Base-by-base conservation (phyloP, 2,888 invertebrate species). In the Cheilosia urbana region DNA sequence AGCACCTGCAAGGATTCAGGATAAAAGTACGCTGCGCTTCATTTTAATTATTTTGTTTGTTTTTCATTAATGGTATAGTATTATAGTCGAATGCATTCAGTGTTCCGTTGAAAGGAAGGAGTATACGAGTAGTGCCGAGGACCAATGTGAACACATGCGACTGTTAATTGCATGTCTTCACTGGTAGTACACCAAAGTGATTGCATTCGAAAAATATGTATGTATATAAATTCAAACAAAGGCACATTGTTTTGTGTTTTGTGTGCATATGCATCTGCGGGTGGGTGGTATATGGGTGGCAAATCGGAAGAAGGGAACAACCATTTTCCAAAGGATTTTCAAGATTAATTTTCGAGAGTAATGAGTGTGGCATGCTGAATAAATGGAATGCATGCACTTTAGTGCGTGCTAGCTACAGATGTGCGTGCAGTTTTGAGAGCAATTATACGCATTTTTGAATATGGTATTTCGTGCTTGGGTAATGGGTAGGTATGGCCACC, bases 331-430 rank as follows among this genome's bases (percentile, higher is more conserved):
- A 77, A 66, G 51, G 71, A 78, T 62, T 78, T 73, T 66, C 30
- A 72, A 62, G 71, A 78, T 72, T 77, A 45, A 63, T 77, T 81
- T 69, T 77, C 45, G 60, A 78, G 75, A 68, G 66, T 62, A 82
- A 68, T 78, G 72, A 78, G 65, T 40, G 21, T 49, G 49, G 49
- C 55, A 30, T 62, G 68, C 15, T 24, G 53, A 30, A 76, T 34
- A 63, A 65, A 49, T 73, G 49, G 47, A 62, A 63, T 75, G 68
- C 69, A 68, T 71, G 69, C 37, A 82, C 65, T 81, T 81, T 60
- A 62, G 65, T 77, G 63, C 71, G 65, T 77, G 71, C 47, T 37
- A 4, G 19, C n/a, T 60, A 19, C 69, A 47, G 76, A 69, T 69
- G 69, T 81, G 77, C 77, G 77, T 82, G 82, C 60, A 71, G 65